Evolutionary conservation across 2,888 invertebrate species (phyloP).

Genomic region (Electrophaes corylata): DNA sequence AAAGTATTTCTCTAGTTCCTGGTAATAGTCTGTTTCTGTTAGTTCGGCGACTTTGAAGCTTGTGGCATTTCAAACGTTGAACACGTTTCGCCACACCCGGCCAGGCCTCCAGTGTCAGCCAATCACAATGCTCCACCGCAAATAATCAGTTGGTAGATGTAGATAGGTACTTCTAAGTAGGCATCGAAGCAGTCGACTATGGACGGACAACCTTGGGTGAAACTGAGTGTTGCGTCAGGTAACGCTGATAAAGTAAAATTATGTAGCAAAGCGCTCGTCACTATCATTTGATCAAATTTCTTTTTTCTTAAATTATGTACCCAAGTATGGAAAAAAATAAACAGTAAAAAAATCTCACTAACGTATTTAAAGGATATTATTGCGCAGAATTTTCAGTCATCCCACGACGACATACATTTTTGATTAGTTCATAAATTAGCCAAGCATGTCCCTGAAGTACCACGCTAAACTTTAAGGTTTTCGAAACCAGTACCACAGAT

Average conservation of each 20-base stretch:
- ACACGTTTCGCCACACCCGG: conserved; percentile 78
- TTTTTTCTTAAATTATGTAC: too few relatives aligned
- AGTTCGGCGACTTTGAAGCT: conserved; percentile 45
- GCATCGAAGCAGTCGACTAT: conserved; percentile 68
- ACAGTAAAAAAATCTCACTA: too few relatives aligned
- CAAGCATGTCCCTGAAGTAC: too few relatives aligned
- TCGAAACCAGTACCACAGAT: too few relatives aligned
- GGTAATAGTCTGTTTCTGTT: conserved; percentile 47
- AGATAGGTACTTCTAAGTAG: conserved; percentile 38
- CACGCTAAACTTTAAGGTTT: too few relatives aligned
- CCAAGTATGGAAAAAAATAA: too few relatives aligned
- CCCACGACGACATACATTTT: too few relatives aligned
- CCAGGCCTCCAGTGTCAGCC: conserved; percentile 73
- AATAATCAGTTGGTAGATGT: conserved; percentile 52
- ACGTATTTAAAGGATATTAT: conserved; percentile 1
- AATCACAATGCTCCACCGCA: conserved; percentile 67
- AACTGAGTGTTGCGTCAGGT: conserved; percentile 65
- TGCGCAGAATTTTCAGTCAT: too few relatives aligned
- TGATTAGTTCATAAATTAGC: background rate
- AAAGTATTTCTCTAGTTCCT: conserved; percentile 44
- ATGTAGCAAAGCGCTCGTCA: conserved; percentile 14
- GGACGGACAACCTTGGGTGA: conserved; percentile 68
- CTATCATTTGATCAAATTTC: conserved; percentile 23
- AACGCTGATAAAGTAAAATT: conserved; percentile 42
- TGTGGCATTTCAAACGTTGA: conserved; percentile 56